Conservation (phyloP, 92 coral and sea anemone genomes). For the Zoanthus sociatus region DNA sequence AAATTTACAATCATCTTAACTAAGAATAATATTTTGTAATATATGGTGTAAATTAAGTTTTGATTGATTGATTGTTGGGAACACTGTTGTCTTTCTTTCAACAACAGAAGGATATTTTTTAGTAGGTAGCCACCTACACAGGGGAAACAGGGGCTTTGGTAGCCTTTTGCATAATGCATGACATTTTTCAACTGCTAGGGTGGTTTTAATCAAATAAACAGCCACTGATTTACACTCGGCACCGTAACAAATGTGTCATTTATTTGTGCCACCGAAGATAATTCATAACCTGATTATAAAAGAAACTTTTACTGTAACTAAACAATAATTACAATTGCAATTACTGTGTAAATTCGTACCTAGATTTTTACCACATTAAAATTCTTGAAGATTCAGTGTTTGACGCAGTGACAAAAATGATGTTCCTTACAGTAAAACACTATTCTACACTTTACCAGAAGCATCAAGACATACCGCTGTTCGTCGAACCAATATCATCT, state of each 20-base stretch:
- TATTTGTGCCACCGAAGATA: slow-evolving; percentile 14
- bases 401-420: background rate
- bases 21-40: no score
- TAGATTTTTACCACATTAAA: background rate
- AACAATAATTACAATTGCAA: background rate
- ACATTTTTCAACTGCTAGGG: background rate
- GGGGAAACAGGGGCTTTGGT: slow-evolving; percentile 53
- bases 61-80: no score
- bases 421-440: background rate
- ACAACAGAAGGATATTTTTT: slow-evolving; percentile 34
- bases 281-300: background rate
- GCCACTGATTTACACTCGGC: background rate
- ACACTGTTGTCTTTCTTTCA: slow-evolving; percentile 51
- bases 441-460: background rate
- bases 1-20: no score
- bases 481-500: background rate
- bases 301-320: background rate
- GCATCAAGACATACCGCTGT: background rate
- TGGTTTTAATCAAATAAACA: no score
- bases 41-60: no score
- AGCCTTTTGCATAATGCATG: slow-evolving; percentile 38
- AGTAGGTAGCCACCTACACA: slow-evolving; percentile 54
- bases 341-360: background rate
- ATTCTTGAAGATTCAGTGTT: background rate
- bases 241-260: slow-evolving; percentile 17